Evolutionary conservation across 2,797 vertebrate genomes (phyloP).

Genomic region (Oryzias dopingdopingensis): DNA sequence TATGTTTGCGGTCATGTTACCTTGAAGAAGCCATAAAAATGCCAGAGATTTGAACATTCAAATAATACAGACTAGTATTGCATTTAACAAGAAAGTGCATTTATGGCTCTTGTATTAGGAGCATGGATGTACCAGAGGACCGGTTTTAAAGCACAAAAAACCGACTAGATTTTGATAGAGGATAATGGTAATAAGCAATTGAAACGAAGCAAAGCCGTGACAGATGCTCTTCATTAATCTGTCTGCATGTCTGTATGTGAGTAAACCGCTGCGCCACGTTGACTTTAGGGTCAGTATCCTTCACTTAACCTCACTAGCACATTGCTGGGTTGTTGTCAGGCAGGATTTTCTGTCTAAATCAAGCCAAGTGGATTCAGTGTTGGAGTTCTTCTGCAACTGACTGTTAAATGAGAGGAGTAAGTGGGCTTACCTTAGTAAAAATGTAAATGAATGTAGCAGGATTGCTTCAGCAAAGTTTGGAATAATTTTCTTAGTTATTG

Average conservation of each 20-base stretch:
- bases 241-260: slow-evolving; percentile 22
- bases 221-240: slow-evolving; percentile 61
- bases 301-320: slow-evolving; percentile 58
- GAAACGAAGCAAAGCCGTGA: slow-evolving; percentile 76
- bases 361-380: slow-evolving; percentile 2
- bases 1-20: slow-evolving; percentile 1
- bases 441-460: no score
- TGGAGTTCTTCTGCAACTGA: no score
- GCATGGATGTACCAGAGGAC: slow-evolving; percentile 48
- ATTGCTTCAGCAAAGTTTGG: no score
- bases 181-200: slow-evolving; percentile 77
- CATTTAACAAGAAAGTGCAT: slow-evolving; percentile 28
- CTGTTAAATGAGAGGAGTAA: no score
- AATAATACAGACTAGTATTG: slow-evolving; percentile 19
- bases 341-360: slow-evolving; percentile 12
- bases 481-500: slow-evolving; percentile 1
- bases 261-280: slow-evolving; percentile 23
- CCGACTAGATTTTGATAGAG: slow-evolving; percentile 59
- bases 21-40: background rate
- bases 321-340: slow-evolving; percentile 25
- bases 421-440: no score
- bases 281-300: slow-evolving; percentile 47
- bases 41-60: background rate
- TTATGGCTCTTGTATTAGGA: slow-evolving; percentile 46
- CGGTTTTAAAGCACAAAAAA: slow-evolving; percentile 50